Evolutionary conservation across 1,140 invertebrate species (phyloP).

Genomic region (Diprion similis): DNA sequence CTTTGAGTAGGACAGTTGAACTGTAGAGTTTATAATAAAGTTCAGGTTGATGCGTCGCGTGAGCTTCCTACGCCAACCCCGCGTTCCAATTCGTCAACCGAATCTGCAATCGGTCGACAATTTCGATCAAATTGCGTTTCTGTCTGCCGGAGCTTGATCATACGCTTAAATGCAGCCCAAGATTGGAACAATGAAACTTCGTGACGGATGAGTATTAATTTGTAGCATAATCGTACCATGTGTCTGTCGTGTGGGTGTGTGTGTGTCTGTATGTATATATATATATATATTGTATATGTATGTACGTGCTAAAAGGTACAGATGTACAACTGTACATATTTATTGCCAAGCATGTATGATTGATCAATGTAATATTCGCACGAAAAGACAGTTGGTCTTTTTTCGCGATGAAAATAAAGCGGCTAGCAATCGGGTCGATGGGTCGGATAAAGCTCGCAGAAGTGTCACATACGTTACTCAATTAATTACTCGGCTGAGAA

Average conservation of each 20-base stretch:
- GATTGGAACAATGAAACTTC: not conserved
- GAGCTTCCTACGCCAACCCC: conserved; percentile 12
- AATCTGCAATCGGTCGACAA: not conserved
- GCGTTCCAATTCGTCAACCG: not conserved
- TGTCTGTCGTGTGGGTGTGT: not conserved
- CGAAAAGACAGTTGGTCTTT: too few relatives aligned
- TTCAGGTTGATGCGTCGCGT: conserved; percentile 10
- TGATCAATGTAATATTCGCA: too few relatives aligned
- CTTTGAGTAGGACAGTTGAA: conserved; percentile 21
- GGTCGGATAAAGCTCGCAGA: too few relatives aligned
- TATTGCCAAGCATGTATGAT: too few relatives aligned
- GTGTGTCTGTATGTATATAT: not conserved
- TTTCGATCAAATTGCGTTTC: not conserved
- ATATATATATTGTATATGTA: not conserved
- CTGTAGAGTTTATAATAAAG: conserved; percentile 9
- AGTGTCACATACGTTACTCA: too few relatives aligned
- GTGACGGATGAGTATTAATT: conserved; percentile 1
- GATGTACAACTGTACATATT: not conserved
- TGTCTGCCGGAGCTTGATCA: too few relatives aligned
- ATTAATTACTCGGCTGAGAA: too few relatives aligned
- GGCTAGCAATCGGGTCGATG: too few relatives aligned
- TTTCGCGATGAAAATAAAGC: too few relatives aligned
- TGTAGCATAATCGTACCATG: not conserved
- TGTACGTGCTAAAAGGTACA: not conserved
- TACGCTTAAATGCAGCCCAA: not conserved